Conservation (phyloP, 2,888 invertebrate genomes). For the Celastrina argiolus region DNA sequence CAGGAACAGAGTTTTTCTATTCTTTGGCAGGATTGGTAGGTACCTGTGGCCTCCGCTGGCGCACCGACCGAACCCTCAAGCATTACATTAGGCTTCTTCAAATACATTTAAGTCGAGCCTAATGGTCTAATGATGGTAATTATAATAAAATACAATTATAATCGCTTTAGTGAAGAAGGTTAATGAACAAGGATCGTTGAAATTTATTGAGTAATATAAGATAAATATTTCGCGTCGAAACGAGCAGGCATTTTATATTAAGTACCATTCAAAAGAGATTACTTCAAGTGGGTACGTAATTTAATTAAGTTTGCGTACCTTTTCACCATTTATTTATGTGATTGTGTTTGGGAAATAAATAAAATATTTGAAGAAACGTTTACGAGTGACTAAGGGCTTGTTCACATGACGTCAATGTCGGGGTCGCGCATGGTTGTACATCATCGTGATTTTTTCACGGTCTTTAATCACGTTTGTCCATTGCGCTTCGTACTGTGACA, state of each 20-base stretch:
- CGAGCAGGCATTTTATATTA: constrained; percentile 22
- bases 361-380: neutral
- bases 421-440: too few species aligned
- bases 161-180: neutral
- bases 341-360: constrained; percentile 3
- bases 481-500: too few species aligned
- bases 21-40: too few species aligned
- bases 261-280: constrained; percentile 23
- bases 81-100: too few species aligned
- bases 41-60: too few species aligned
- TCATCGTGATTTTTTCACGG: too few species aligned
- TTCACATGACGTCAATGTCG: neutral
- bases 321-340: constrained; percentile 19
- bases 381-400: neutral
- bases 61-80: too few species aligned
- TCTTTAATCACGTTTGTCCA: too few species aligned
- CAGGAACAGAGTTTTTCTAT: too few species aligned
- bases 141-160: constrained; percentile 2
- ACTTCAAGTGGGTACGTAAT: constrained; percentile 21
- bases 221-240: constrained; percentile 23
- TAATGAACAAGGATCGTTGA: constrained; percentile 10
- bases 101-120: neutral
- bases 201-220: constrained; percentile 22
- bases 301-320: constrained; percentile 22
- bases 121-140: neutral